Conservation (phyloP, 2,888 invertebrate genomes). For the Heliconius ethilla region DNA sequence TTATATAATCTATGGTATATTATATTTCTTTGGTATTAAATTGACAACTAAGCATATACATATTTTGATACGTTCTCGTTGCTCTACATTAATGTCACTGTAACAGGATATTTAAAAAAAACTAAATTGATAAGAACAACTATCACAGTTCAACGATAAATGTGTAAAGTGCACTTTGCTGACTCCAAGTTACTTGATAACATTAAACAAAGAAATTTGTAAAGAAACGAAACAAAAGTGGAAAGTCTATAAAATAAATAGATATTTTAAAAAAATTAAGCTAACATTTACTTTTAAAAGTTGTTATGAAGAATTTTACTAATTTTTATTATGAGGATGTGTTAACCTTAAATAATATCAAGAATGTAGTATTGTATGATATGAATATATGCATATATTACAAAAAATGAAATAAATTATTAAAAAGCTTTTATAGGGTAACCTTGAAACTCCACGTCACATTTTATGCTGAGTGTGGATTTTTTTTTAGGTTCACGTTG, state of each 20-base stretch:
- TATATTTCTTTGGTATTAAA: not conserved
- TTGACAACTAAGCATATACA: too few relatives aligned
- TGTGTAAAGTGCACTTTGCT: constrained; percentile 24
- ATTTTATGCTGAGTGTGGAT: not conserved
- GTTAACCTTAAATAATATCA: constrained; percentile 1
- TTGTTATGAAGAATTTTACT: not conserved
- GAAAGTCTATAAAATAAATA: not conserved
- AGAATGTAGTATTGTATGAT: not conserved
- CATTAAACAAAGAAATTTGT: not conserved
- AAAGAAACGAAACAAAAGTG: not conserved
- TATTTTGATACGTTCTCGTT: not conserved
- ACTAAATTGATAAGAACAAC: constrained; percentile 14
- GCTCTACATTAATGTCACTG: not conserved
- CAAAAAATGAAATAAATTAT: not conserved
- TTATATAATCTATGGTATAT: not conserved
- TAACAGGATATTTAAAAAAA: constrained; percentile 9
- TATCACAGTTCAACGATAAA: constrained; percentile 12
- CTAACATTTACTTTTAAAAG: not conserved
- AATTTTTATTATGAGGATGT: not conserved
- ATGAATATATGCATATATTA: not conserved
- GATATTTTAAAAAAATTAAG: not conserved
- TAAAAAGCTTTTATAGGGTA: too few relatives aligned
- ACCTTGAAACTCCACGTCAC: too few relatives aligned
- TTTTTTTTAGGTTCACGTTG: not conserved
- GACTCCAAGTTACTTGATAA: constrained; percentile 11